Conservation (phyloP, 2,888 invertebrate genomes). For the Cacoxenus indagator region DNA sequence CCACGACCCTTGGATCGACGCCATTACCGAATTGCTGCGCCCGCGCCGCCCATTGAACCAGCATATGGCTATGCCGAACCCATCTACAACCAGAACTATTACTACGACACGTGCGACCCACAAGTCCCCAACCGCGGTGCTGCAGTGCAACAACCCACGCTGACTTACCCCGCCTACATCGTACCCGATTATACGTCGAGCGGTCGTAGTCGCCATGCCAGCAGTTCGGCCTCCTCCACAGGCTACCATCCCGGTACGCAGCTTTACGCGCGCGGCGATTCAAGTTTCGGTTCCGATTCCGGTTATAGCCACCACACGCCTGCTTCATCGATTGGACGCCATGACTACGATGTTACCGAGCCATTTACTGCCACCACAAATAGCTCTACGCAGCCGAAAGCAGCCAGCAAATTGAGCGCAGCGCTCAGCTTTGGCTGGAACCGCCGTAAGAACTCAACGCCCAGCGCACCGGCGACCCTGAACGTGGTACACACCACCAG, state of each 20-base stretch:
- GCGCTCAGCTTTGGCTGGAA: constrained; percentile 67
- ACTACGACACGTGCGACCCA: constrained; percentile 75
- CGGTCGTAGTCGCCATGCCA: not conserved
- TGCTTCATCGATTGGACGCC: constrained; percentile 66
- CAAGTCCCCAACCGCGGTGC: constrained; percentile 33
- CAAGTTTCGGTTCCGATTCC: constrained; percentile 87
- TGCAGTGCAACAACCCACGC: constrained; percentile 45
- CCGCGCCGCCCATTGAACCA: constrained; percentile 59
- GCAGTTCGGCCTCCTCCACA: constrained; percentile 17
- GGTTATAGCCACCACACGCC: constrained; percentile 81
- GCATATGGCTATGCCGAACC: constrained; percentile 74
- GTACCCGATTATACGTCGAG: constrained; percentile 52
- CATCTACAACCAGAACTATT: constrained; percentile 85
- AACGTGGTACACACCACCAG: constrained; percentile 28
- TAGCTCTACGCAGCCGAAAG: constrained; percentile 41
- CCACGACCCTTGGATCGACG: constrained; percentile 67
- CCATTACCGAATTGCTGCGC: constrained; percentile 61
- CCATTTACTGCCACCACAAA: constrained; percentile 35
- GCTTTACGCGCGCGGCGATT: constrained; percentile 78
- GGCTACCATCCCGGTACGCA: constrained; percentile 50
- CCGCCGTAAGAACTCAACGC: constrained; percentile 42
- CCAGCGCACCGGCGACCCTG: constrained; percentile 27
- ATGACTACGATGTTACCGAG: constrained; percentile 59
- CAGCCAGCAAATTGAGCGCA: constrained; percentile 58
- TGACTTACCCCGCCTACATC: constrained; percentile 49